A percentile compares a stretch with the other conserved stretches of the same genome.
These are phyloP conservation scores for Drosophila vallismaia DNA, from an alignment of 2,888 invertebrate genomes.

Conservation along the genomic window DNA sequence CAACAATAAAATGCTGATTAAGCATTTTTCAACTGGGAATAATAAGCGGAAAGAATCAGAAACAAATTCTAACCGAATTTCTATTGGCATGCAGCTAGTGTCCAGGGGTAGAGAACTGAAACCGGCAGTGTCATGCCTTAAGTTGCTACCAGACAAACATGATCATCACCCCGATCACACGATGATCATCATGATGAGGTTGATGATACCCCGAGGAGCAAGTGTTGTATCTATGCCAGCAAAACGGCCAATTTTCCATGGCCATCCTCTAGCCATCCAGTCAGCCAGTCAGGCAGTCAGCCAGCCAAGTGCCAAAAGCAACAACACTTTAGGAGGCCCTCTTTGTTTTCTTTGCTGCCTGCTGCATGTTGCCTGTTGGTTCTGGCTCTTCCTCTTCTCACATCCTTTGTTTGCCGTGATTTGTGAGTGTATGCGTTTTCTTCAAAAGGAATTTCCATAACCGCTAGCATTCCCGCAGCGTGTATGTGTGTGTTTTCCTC, in stretches of 20 bases:
- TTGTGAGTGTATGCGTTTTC: slow-evolving; percentile 27
- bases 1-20: slow-evolving; percentile 65
- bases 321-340: slow-evolving; percentile 42
- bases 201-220: slow-evolving; percentile 47
- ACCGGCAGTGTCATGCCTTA: slow-evolving; percentile 57
- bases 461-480: slow-evolving; percentile 71
- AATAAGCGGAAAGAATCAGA: slow-evolving; percentile 20
- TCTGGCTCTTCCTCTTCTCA: slow-evolving; percentile 39
- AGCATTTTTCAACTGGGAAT: slow-evolving; percentile 56
- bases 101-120: slow-evolving; percentile 31
- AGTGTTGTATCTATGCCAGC: slow-evolving; percentile 55
- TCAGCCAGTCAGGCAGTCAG: slow-evolving; percentile 2
- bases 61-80: slow-evolving; percentile 42
- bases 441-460: slow-evolving; percentile 76
- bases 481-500: slow-evolving; percentile 29
- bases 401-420: slow-evolving; percentile 53
- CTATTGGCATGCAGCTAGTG: slow-evolving; percentile 39
- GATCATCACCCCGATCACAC: slow-evolving; percentile 15
- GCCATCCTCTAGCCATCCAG: slow-evolving; percentile 9
- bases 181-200: slow-evolving; percentile 26
- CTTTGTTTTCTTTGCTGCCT: slow-evolving; percentile 51
- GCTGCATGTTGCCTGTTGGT: slow-evolving; percentile 28
- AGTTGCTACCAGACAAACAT: slow-evolving; percentile 49
- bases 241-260: slow-evolving; percentile 66
- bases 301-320: slow-evolving; percentile 58